Percentiles rank a stretch among this genome's conserved stretches.
phyloP scores from a whole-genome alignment of 1,140 invertebrate species.

The Cephus cinctus region DNA sequence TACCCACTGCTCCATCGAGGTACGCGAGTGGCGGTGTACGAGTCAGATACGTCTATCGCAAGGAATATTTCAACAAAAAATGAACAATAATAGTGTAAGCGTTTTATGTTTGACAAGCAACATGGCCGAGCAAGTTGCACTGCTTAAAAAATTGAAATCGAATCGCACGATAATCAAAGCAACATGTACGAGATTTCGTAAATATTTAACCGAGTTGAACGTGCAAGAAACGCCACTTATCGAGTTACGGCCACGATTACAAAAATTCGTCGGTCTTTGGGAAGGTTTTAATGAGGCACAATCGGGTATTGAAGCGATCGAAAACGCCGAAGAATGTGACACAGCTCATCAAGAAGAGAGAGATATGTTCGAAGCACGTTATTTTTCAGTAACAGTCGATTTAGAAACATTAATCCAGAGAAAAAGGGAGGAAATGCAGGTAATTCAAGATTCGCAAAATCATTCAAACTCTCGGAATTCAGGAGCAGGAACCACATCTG shows the following conservation, averaged over 20 bases:
- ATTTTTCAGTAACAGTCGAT: not conserved
- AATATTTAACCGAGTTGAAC: not conserved
- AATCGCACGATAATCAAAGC: constrained; percentile 4
- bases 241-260: constrained; percentile 2
- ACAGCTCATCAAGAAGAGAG: not conserved
- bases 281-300: constrained; percentile 6
- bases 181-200: constrained; percentile 1
- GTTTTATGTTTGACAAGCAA: no score
- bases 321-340: not conserved
- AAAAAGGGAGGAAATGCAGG: not conserved
- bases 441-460: not conserved
- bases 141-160: not conserved
- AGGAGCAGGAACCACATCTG: not conserved
- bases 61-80: no score
- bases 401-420: constrained; percentile 3
- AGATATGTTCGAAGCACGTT: constrained; percentile 1
- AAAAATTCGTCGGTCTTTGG: not conserved
- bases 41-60: not conserved
- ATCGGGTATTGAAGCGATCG: not conserved
- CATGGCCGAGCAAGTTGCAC: no score
- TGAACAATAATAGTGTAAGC: no score
- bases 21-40: no score
- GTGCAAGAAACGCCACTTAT: not conserved
- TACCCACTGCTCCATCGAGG: not conserved
- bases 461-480: not conserved